Percentiles rank a stretch among this genome's conserved stretches.
Conservation (phyloP, 2,113 vertebrate species). For the Carassius carassius region DNA sequence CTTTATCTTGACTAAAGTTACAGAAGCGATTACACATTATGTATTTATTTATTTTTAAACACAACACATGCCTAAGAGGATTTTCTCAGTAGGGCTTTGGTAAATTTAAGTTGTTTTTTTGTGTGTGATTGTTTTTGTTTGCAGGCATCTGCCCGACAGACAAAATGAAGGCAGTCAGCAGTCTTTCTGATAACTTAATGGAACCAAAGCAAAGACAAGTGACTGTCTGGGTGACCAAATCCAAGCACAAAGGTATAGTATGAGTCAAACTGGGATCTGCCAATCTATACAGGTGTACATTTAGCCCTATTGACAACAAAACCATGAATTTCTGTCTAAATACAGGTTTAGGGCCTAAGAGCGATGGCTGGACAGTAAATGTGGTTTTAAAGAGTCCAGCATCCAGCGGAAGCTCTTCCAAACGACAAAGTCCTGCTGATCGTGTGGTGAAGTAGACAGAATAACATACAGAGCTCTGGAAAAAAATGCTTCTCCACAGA, state of each 20-base stretch:
- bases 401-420: conserved; percentile 27
- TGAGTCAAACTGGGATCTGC: not conserved
- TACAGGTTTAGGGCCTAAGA: conserved; percentile 47
- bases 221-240: conserved; percentile 59
- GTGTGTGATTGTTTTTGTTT: conserved; percentile 13
- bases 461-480: not conserved
- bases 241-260: conserved; percentile 53
- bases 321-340: conserved; percentile 7
- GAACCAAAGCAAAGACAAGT: conserved; percentile 54
- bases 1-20: not conserved
- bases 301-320: not conserved
- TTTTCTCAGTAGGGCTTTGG: not conserved
- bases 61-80: conserved; percentile 5
- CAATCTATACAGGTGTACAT: not conserved
- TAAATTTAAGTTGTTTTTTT: not conserved
- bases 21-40: not conserved
- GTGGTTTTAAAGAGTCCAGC: conserved; percentile 45
- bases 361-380: conserved; percentile 52
- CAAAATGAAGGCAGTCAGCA: conserved; percentile 42
- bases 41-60: not conserved
- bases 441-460: conserved; percentile 58
- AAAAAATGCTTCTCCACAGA: not conserved
- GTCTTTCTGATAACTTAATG: conserved; percentile 43
- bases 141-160: conserved; percentile 48
- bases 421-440: conserved; percentile 48